Percentiles rank a stretch among this genome's conserved stretches.
phyloP scores from a whole-genome alignment of 1,140 invertebrate species.

The Drosophila funebris region DNA sequence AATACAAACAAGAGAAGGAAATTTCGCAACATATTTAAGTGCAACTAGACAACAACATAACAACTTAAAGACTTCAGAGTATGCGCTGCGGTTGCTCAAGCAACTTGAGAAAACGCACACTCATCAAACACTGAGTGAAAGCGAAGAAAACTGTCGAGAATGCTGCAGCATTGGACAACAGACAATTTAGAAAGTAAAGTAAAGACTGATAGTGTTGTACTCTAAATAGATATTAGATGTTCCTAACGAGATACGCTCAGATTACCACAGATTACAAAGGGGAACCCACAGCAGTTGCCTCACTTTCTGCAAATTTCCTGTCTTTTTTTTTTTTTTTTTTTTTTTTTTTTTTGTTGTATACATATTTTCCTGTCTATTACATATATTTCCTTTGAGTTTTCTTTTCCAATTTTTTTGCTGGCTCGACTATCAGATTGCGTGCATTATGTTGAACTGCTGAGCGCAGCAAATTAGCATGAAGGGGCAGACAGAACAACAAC shows the following conservation, averaged over 20 bases:
- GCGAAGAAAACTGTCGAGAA: background rate
- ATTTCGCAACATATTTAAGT: too few relatives aligned
- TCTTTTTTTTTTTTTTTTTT: background rate
- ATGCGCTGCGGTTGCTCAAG: background rate
- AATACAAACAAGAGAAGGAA: too few relatives aligned
- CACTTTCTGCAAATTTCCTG: background rate
- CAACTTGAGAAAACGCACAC: background rate
- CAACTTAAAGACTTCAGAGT: too few relatives aligned
- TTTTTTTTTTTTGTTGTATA: background rate
- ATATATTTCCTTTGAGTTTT: background rate
- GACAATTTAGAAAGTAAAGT: background rate
- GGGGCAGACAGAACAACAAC: constrained; percentile 1
- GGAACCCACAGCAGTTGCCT: background rate
- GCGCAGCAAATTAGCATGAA: constrained; percentile 70
- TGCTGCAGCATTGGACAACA: background rate
- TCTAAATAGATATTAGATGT: constrained; percentile 2
- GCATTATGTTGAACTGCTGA: constrained; percentile 49
- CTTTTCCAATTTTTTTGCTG: background rate
- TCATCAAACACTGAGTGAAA: background rate
- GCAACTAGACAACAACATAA: too few relatives aligned
- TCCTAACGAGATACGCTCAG: background rate
- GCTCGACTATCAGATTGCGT: constrained; percentile 38
- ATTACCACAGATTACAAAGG: background rate
- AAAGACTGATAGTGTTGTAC: background rate
- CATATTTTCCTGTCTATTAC: background rate